Evolutionary conservation across 2,113 vertebrate genomes (phyloP).

Genomic region (Eidolon helvum): DNA sequence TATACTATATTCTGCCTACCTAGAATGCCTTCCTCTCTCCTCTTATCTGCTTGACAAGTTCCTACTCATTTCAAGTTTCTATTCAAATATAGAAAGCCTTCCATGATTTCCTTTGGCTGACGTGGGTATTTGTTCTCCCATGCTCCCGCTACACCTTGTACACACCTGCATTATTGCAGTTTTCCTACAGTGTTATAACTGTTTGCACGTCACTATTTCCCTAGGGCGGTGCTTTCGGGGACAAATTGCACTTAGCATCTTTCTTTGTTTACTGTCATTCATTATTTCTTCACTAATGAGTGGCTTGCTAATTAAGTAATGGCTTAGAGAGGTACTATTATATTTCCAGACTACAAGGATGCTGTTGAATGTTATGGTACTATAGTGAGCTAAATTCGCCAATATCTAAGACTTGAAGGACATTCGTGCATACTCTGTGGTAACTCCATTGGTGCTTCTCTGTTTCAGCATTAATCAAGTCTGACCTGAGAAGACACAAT

Average conservation of each 20-base stretch:
- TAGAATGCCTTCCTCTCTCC: background rate
- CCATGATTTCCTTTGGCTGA: background rate
- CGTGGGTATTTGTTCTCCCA: background rate
- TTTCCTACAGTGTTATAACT: background rate
- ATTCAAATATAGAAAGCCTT: background rate
- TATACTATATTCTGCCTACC: background rate
- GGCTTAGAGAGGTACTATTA: background rate
- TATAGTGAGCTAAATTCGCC: background rate
- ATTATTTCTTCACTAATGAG: background rate
- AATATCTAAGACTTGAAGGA: background rate
- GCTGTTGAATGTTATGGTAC: background rate
- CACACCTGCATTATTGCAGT: accelerated
- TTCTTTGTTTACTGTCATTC: background rate
- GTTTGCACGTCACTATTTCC: background rate
- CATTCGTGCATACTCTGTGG: background rate
- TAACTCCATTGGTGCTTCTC: background rate
- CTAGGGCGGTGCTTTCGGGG: background rate
- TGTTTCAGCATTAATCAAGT: constrained; percentile 93
- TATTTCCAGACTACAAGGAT: background rate
- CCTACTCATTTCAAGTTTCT: background rate
- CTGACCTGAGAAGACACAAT: constrained; percentile 93
- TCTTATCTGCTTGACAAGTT: background rate
- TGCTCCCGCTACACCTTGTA: background rate
- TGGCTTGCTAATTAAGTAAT: background rate
- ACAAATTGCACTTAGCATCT: background rate